These are phyloP conservation scores for Dicranocentrus wangi DNA, from an alignment of 2,888 invertebrate genomes.

Conservation along the genomic window DNA sequence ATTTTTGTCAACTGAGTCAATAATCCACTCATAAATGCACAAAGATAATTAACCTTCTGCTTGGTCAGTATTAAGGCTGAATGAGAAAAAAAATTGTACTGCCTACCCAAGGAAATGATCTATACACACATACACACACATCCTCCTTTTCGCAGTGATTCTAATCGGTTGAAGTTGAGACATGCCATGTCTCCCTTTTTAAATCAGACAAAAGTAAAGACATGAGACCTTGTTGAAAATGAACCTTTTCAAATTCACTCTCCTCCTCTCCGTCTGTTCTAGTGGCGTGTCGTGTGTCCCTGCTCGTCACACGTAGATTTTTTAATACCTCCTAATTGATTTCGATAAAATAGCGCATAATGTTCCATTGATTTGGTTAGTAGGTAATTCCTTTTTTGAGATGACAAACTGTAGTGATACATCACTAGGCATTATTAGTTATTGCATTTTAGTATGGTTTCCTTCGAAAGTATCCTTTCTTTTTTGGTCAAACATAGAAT, in stretches of 20 bases:
- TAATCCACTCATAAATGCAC: slow-evolving; percentile 26
- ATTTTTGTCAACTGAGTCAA: slow-evolving; percentile 30
- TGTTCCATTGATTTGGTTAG: not conserved
- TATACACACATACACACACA: slow-evolving; percentile 31
- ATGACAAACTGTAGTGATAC: not conserved
- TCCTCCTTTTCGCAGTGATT: slow-evolving; percentile 14
- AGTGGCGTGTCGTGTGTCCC: not conserved
- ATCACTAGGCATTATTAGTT: not conserved
- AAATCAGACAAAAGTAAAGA: not conserved
- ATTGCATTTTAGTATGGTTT: not conserved
- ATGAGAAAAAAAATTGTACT: slow-evolving; percentile 4
- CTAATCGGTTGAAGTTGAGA: slow-evolving; percentile 5
- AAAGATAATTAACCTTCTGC: slow-evolving; percentile 24
- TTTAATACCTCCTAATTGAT: slow-evolving; percentile 2
- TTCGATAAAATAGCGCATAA: slow-evolving; percentile 7
- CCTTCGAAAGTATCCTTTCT: not conserved
- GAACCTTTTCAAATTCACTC: not conserved
- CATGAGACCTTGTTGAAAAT: slow-evolving; percentile 15
- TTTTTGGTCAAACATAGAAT: not conserved
- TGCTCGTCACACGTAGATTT: slow-evolving; percentile 14
- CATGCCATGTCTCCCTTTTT: slow-evolving; percentile 12
- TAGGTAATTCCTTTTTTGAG: slow-evolving; percentile 1
- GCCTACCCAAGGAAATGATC: slow-evolving; percentile 22
- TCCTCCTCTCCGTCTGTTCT: not conserved
- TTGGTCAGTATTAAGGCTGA: slow-evolving; percentile 36